Evolutionary conservation across 1,140 invertebrate species (phyloP).

Genomic region (Neomicropteryx cornuta): DNA sequence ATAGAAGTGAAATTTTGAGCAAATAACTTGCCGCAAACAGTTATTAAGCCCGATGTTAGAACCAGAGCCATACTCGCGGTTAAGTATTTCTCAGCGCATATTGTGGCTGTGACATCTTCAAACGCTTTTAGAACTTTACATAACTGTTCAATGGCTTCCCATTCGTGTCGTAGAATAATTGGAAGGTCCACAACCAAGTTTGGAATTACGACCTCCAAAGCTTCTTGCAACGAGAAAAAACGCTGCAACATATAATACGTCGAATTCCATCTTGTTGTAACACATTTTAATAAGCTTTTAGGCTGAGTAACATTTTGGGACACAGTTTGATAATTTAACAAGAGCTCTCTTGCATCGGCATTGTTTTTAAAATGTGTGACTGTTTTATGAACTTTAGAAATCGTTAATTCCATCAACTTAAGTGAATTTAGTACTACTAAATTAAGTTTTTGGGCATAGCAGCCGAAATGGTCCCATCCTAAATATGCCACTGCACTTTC

Average conservation of each 20-base stretch:
- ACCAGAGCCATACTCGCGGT: conserved; percentile 10
- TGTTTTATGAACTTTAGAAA: neutral
- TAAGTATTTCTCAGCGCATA: conserved; percentile 16
- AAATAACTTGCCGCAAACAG: neutral
- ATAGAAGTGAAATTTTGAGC: neutral
- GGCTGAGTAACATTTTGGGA: neutral
- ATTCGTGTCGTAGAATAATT: conserved; percentile 10
- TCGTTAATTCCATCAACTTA: neutral
- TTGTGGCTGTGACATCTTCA: conserved; percentile 14
- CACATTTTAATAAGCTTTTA: neutral
- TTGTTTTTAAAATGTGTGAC: neutral
- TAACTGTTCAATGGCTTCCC: conserved; percentile 11
- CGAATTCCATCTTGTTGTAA: conserved; percentile 6
- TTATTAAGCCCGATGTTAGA: conserved; percentile 6
- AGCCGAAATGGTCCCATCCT: neutral
- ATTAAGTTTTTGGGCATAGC: neutral
- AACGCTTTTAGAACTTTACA: conserved; percentile 15
- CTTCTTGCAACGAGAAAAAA: conserved; percentile 2
- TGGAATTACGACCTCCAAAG: conserved; percentile 1
- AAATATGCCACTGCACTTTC: neutral
- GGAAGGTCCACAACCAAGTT: conserved; percentile 6
- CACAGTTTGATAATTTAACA: neutral
- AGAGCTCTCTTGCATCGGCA: neutral
- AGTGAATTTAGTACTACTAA: neutral
- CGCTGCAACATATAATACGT: conserved; percentile 4